phyloP scores from a whole-genome alignment of 2,797 vertebrate genomes.

The Enteromius mattozi region DNA sequence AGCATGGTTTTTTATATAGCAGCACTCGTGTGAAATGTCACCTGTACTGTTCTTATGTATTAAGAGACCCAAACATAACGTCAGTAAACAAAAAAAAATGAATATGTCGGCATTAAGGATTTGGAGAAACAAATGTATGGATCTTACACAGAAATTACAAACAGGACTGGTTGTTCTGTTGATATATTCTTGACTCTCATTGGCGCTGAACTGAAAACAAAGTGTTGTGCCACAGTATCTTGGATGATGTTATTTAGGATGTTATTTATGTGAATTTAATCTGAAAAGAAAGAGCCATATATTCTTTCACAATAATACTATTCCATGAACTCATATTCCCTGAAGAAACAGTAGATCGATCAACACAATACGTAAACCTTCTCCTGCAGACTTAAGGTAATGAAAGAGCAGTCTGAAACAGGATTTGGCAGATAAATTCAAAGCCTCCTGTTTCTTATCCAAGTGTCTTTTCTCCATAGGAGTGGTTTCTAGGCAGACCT shows the following conservation, averaged over 20 bases:
- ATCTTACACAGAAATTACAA: not conserved
- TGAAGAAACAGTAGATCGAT: not conserved
- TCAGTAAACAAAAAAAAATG: not conserved
- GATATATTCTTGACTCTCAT: not conserved
- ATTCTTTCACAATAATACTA: not conserved
- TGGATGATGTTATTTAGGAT: not conserved
- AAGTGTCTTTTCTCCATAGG: constrained; percentile 70
- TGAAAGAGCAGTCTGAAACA: constrained; percentile 13
- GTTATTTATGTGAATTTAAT: not conserved
- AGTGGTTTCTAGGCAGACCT: constrained; percentile 89
- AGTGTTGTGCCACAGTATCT: not conserved
- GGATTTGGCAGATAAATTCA: not conserved
- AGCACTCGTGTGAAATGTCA: constrained; percentile 3
- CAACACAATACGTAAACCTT: constrained; percentile 5
- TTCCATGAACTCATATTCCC: not conserved
- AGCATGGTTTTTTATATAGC: no score
- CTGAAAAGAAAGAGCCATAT: not conserved
- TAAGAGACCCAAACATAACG: not conserved
- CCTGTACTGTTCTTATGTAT: not conserved
- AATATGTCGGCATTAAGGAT: not conserved
- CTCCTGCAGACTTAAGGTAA: constrained; percentile 8
- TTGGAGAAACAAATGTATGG: not conserved
- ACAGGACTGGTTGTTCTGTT: not conserved
- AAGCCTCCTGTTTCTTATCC: not conserved
- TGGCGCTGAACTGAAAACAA: not conserved